phyloP scores from a whole-genome alignment of 1,140 invertebrate genomes.

The Phymastichus coffea region DNA sequence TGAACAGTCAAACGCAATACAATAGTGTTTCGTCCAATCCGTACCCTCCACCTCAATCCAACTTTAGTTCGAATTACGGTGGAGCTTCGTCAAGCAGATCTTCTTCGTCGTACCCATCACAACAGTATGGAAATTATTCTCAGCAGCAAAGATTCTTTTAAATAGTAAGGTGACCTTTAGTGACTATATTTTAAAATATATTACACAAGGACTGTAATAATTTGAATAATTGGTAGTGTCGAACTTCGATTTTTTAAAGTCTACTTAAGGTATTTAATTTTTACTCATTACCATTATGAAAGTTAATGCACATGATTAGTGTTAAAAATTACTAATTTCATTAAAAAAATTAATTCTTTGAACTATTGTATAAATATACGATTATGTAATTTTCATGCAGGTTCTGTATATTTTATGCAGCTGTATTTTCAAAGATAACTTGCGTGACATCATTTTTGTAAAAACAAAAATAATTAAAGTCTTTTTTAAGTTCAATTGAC shows the following conservation, averaged over 20 bases:
- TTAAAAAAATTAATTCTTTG: neutral
- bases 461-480: constrained; percentile 19
- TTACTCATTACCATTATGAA: neutral
- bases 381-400: constrained; percentile 2
- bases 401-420: constrained; percentile 16
- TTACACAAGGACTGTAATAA: too few relatives aligned
- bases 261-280: constrained; percentile 9
- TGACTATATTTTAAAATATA: too few relatives aligned
- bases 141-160: constrained; percentile 47
- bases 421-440: neutral
- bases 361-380: constrained; percentile 8
- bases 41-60: constrained; percentile 31
- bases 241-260: too few relatives aligned
- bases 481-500: constrained; percentile 18
- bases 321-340: neutral
- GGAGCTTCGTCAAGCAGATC: constrained; percentile 13
- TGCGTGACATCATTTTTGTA: constrained; percentile 21
- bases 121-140: constrained; percentile 47
- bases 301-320: constrained; percentile 3
- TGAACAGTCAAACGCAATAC: constrained; percentile 36
- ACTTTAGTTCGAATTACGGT: constrained; percentile 35
- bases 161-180: too few relatives aligned
- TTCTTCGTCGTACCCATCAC: constrained; percentile 39
- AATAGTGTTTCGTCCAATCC: constrained; percentile 33
- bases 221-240: too few relatives aligned